Evolutionary conservation across 2,113 vertebrate species (phyloP).

Genomic region (Ginglymostoma cirratum): DNA sequence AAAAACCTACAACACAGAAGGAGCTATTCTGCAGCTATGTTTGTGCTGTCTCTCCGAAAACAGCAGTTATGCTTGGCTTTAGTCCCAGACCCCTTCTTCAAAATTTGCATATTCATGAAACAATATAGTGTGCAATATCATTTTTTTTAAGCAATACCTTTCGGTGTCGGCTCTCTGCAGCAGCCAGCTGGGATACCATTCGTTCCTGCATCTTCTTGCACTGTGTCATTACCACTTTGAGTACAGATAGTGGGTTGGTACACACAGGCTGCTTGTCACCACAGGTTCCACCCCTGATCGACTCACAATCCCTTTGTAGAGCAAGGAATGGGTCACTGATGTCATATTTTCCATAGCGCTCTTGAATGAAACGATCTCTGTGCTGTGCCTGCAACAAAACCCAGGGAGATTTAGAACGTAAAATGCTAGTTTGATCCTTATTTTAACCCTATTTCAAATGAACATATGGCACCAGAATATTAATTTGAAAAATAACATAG

Average conservation of each 20-base stretch:
- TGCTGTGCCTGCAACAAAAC: conserved; percentile 68
- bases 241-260: conserved; percentile 76
- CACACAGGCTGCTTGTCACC: conserved; percentile 61
- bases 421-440: not conserved
- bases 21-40: not conserved
- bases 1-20: not conserved
- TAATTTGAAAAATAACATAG: not conserved
- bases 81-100: not conserved
- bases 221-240: conserved; percentile 88
- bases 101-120: not conserved
- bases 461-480: not conserved
- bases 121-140: not conserved
- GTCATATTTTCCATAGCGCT: conserved; percentile 88
- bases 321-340: conserved; percentile 89
- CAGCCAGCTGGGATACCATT: conserved; percentile 88
- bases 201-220: conserved; percentile 94
- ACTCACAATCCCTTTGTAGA: conserved; percentile 83
- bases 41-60: not conserved
- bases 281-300: conserved; percentile 64
- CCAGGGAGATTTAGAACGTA: not conserved
- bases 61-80: not conserved
- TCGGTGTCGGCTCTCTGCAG: conserved; percentile 83
- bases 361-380: conserved; percentile 80
- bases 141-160: conserved; percentile 58
- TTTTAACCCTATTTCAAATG: not conserved